Evolutionary conservation across 2,888 invertebrate species (phyloP), one percentile per base, ranked within the genome.

Genomic region (Prenolepis imparis): DNA sequence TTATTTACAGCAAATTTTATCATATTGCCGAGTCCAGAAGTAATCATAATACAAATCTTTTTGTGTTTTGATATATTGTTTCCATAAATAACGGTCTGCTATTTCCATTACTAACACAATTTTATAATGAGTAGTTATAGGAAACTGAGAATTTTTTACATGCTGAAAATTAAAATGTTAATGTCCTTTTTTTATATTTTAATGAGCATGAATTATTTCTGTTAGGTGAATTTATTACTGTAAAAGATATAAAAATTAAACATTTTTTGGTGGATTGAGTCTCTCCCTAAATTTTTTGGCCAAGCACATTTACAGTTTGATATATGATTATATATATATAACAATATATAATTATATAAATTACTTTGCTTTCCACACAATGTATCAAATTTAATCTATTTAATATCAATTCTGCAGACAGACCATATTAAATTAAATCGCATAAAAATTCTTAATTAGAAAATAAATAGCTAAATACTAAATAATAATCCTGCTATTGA

Each of bases 291-390:
- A 61, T 59, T 39, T 48, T 48, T 48, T 24, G 11, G 15, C 18
- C 18, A 52, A 12, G 36, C 0, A 39, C 21, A 8, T 8, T 9
- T 36, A n/a, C 11, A n/a, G 3, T 63, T n/a, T 36, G 36, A 63
- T n/a, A 61, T 32, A 18, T 61, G 0, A 18, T 28, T 28, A 28
- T 3, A 36, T 5, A 61, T 18, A 8, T 6, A n/a, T n/a, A 52
- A 21, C 15, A 52, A 52, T 78, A 67, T 81, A 39, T 67, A 59
- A 28, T 68, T 73, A 80, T 11, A 72, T 21, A 18, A 82, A 82
- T 89, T 39, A 64, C 73, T 85, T 88, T 89, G 89, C 87, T 88
- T 87, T 89, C 87, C 86, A 87, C 86, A 87, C 85, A 74, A 87
- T 86, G 78, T 82, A 48, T 81, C 32, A 61, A 44, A n/a, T 8